Conservation (phyloP, 2,888 invertebrate genomes). For the Cephonodes hylas region DNA sequence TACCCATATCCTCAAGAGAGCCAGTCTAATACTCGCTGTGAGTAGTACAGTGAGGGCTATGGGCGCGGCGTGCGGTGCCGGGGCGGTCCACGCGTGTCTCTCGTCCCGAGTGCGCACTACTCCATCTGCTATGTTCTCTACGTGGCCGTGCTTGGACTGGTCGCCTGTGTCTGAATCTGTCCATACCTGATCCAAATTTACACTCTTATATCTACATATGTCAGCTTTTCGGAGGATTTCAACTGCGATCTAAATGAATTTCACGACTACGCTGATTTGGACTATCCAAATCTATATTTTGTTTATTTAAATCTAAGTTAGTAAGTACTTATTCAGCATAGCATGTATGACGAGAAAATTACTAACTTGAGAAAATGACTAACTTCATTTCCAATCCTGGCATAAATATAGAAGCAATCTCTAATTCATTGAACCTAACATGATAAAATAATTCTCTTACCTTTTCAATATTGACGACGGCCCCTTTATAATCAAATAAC, state of each 20-base stretch:
- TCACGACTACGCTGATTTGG: too few relatives aligned
- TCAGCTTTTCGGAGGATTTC: too few relatives aligned
- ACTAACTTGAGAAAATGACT: too few relatives aligned
- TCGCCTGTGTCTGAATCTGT: conserved; percentile 82
- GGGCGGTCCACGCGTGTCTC: conserved; percentile 88
- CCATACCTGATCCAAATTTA: conserved; percentile 70
- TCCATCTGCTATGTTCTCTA: conserved; percentile 85
- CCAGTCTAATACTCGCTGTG: conserved; percentile 74
- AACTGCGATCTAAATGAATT: too few relatives aligned
- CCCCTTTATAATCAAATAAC: conserved; percentile 84
- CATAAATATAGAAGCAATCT: not conserved
- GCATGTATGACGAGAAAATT: too few relatives aligned
- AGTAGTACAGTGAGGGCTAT: conserved; percentile 83
- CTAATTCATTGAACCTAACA: not conserved
- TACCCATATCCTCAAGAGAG: conserved; percentile 87
- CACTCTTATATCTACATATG: not conserved
- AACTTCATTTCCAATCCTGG: not conserved
- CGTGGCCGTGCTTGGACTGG: conserved; percentile 78
- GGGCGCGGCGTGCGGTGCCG: conserved; percentile 81
- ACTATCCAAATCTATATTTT: too few relatives aligned
- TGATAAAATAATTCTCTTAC: conserved; percentile 54
- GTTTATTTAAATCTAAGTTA: too few relatives aligned
- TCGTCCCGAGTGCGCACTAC: conserved; percentile 88
- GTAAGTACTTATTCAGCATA: too few relatives aligned
- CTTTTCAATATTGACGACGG: conserved; percentile 81